Evolutionary conservation across 2,113 vertebrate species (phyloP), one percentile per base, ranked within the genome.

Genomic region (Corythoichthys haematopterus): DNA sequence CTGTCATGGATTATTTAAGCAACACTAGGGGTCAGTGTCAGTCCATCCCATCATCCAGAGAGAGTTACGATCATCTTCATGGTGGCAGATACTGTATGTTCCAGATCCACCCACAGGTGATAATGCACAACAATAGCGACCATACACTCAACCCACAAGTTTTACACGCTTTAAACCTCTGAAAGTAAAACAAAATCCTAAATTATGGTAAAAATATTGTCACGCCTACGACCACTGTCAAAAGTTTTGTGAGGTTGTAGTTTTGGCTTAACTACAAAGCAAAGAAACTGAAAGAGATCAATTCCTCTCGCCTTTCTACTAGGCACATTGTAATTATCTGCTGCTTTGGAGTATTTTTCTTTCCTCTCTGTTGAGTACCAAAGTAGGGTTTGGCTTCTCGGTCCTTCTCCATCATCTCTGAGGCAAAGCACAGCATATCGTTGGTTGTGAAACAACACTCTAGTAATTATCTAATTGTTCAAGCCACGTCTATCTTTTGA

Each of bases 401-500:
- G 52, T 12, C 28, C 52, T 75, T 65, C 33, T 28, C 76, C 65
- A 33, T 69, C 52, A n/a, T 68, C 77, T 76, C 68, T 59, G 45
- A 58, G 69, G 60, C 65, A 75, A 60, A 59, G 71, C 76, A 79
- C 86, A 88, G 81, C 82, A 70, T 71, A 78, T 70, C 73, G 12
- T 70, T 64, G 72, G 81, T 47, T 40, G 61, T 88, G 90, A 90
- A 87, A 89, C 33, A 45, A 83, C 76, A 85, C 78, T 85, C 81
- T 84, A 85, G 87, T 93, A 93, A 93, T 92, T 91, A 92, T 91
- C 88, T 92, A 92, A 93, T 93, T 91, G 90, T 91, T 90, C 76
- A 76, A 86, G 86, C 87, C 79, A 80, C 86, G 91, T 85, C 89
- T 86, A 73, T 85, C 80, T 81, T 62, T 85, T 92, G 91, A 92